Evolutionary conservation across 1,140 invertebrate species (phyloP), one percentile per base, ranked within the genome.

Genomic region (Hylaeus volcanicus): DNA sequence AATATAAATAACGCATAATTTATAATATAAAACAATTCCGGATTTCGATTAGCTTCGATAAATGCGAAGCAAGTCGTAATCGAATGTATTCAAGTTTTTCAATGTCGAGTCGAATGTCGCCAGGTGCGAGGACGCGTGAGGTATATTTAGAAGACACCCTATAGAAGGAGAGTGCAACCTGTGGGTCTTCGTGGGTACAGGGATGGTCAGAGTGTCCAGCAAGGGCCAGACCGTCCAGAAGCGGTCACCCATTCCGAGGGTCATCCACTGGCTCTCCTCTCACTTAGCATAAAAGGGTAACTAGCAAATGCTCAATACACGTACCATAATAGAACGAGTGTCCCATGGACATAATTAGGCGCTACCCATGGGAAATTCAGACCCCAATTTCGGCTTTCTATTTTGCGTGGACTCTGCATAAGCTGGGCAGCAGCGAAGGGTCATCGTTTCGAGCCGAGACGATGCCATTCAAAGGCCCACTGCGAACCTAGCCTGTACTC

Each of bases 261-360:
- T 93, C 92, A 93, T 93, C 90, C 89, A 86, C 89, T 85, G 86
- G 87, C 86, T 87, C 79, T 82, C 72, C 89, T 92, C 90, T 92
- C 89, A 89, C 91, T 93, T 93, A 91, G 91, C 92, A 93, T 92
- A 93, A 93, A 93, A 91, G 91, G 92, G 91, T 91, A 91, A 92
- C 86, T 89, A 89, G 88, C 89, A 87, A 90, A 86, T 87, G 88
- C 80, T 90, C 85, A 92, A 90, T 91, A 86, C 85, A 77, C 66
- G 61, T 72, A 81, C 82, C 66, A 92, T 92, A 91, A 92, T 90
- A 76, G 88, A 88, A 82, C 88, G 90, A 93, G 82, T 92, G 92
- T 93, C 91, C 92, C 92, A 84, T 91, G 89, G 90, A 88, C 89
- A 91, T 93, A 93, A 93, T 93, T 92, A 93, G 92, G 89, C 86